Evolutionary conservation across 2,888 invertebrate genomes (phyloP).

Genomic region (Ectemnius cavifrons): DNA sequence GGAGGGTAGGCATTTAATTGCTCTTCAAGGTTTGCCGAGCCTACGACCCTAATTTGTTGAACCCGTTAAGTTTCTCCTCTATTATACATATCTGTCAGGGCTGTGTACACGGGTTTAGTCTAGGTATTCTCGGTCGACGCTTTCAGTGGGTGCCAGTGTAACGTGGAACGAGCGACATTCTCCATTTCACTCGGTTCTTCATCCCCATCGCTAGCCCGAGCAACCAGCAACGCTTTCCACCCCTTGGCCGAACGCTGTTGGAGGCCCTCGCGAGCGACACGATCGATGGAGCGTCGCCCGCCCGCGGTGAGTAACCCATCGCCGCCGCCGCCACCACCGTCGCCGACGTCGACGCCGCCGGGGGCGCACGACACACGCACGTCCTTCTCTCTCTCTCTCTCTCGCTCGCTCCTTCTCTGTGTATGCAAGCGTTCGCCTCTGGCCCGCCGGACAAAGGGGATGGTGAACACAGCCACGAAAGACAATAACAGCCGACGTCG

Average conservation of each 20-base stretch:
- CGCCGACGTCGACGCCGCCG: not conserved
- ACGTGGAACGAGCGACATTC: conserved; percentile 5
- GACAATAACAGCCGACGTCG: no score
- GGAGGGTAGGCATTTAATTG: no score
- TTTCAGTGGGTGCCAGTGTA: not conserved
- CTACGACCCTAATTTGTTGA: no score
- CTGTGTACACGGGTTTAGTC: no score
- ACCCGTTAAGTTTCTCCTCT: no score
- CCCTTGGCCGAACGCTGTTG: conserved; percentile 30
- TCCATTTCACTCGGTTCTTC: conserved; percentile 39
- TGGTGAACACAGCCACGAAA: no score
- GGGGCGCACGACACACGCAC: not conserved
- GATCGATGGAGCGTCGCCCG: conserved; percentile 76
- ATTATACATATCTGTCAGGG: no score
- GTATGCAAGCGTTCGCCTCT: no score
- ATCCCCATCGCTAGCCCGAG: conserved; percentile 48
- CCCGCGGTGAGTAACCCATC: conserved; percentile 76
- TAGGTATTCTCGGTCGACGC: not conserved
- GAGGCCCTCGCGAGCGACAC: conserved; percentile 64
- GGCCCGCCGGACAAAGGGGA: no score
- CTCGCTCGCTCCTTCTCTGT: no score
- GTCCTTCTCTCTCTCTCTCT: no score
- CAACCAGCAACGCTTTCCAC: not conserved
- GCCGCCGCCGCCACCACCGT: conserved; percentile 45
- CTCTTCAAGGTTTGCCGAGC: no score